Evolutionary conservation across 2,888 invertebrate species (phyloP).

Genomic region (Chrysolina oricalcia): DNA sequence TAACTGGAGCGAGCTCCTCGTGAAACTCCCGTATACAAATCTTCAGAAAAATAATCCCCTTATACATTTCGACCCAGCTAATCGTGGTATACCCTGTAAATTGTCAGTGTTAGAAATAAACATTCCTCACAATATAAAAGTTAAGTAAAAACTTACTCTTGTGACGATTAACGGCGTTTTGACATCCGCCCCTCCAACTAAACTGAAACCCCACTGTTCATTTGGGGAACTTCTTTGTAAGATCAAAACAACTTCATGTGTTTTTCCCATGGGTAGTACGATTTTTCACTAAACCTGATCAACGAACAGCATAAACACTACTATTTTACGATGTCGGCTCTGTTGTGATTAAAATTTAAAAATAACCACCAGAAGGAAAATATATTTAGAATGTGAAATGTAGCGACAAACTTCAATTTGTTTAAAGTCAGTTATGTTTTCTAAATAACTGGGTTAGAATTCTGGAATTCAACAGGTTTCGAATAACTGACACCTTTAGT

Average conservation of each 20-base stretch:
- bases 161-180: constrained; percentile 91
- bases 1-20: too few species aligned
- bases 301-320: constrained; percentile 52
- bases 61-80: too few species aligned
- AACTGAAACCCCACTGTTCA: constrained; percentile 89
- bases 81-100: neutral
- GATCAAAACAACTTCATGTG: constrained; percentile 84
- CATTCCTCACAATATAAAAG: neutral
- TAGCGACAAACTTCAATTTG: constrained; percentile 40
- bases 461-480: constrained; percentile 63
- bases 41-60: too few species aligned
- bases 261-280: constrained; percentile 74
- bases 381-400: constrained; percentile 48
- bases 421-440: constrained; percentile 34
- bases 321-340: constrained; percentile 52
- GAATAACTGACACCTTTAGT: constrained; percentile 58
- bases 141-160: constrained; percentile 77
- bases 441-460: constrained; percentile 33
- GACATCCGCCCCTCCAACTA: constrained; percentile 90
- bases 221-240: constrained; percentile 81
- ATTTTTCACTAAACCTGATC: constrained; percentile 51
- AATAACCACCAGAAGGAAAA: constrained; percentile 53
- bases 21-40: too few species aligned
- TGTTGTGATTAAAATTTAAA: constrained; percentile 56
- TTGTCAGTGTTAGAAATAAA: too few species aligned